A percentile compares a stretch with the other conserved stretches of the same genome.
Evolutionary conservation across 2,888 invertebrate genomes (phyloP).

Genomic region (Drosophila borborema): DNA sequence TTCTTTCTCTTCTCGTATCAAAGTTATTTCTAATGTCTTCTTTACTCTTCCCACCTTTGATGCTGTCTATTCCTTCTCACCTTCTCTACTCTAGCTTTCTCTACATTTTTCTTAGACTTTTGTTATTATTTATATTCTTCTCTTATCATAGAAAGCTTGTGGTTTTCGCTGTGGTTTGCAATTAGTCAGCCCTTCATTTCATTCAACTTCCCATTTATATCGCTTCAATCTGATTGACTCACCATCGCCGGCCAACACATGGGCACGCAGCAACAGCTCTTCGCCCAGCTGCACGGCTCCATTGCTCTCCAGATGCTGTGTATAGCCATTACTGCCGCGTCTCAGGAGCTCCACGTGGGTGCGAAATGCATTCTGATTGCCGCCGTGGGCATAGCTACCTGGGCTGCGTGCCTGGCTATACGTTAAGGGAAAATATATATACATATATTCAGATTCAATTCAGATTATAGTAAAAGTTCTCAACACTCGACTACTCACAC

Average conservation of each 20-base stretch:
- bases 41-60: no score
- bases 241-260: conserved; percentile 87
- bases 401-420: conserved; percentile 82
- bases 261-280: conserved; percentile 86
- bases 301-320: conserved; percentile 86
- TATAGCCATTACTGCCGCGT: conserved; percentile 86
- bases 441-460: not conserved
- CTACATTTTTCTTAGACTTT: no score
- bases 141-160: no score
- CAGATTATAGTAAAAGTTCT: not conserved
- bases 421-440: not conserved
- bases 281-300: conserved; percentile 87
- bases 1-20: no score
- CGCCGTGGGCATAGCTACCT: conserved; percentile 86
- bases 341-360: conserved; percentile 86
- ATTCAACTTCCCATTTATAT: no score
- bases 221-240: conserved; percentile 39
- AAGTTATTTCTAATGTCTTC: no score
- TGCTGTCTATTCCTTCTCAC: no score
- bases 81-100: no score
- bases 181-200: no score
- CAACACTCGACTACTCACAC: conserved; percentile 74
- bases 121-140: no score
- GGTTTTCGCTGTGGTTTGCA: no score
- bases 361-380: conserved; percentile 86